phyloP scores from a whole-genome alignment of 2,797 vertebrate genomes.

The Rhinella marina region DNA sequence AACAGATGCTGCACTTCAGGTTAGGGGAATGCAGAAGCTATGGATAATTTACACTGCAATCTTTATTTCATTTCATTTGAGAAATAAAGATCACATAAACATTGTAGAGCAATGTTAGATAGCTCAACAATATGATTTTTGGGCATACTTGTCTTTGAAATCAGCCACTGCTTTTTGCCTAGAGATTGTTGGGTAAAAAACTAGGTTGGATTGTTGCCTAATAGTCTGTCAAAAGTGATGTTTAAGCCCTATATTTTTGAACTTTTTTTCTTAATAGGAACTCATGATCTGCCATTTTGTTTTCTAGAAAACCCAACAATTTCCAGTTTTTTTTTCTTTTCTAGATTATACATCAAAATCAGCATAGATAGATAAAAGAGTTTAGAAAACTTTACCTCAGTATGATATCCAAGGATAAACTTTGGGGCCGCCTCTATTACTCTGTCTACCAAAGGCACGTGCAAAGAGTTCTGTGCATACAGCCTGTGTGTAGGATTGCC shows the following conservation, averaged over 20 bases:
- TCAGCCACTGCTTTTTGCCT: slow-evolving; percentile 24
- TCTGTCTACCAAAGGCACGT: slow-evolving; percentile 61
- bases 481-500: slow-evolving; percentile 59
- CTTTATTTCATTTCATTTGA: slow-evolving; percentile 28
- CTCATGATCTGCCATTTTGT: background rate
- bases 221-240: background rate
- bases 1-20: slow-evolving; percentile 59
- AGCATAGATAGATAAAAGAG: slow-evolving; percentile 51
- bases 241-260: background rate
- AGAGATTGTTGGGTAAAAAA: slow-evolving; percentile 48
- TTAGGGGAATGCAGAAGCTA: slow-evolving; percentile 44
- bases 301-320: slow-evolving; percentile 37
- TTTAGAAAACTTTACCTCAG: slow-evolving; percentile 56
- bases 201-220: background rate
- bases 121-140: slow-evolving; percentile 26
- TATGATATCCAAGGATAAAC: slow-evolving; percentile 42
- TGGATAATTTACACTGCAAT: slow-evolving; percentile 50
- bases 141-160: slow-evolving; percentile 20
- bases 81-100: slow-evolving; percentile 41
- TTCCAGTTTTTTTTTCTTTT: slow-evolving; percentile 28
- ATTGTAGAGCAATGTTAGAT: slow-evolving; percentile 24
- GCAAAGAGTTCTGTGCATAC: slow-evolving; percentile 58
- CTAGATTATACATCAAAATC: slow-evolving; percentile 27
- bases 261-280: background rate
- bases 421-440: slow-evolving; percentile 57